Base-by-base conservation (phyloP, 2,888 invertebrate species). In the Drosophila anomelani region DNA sequence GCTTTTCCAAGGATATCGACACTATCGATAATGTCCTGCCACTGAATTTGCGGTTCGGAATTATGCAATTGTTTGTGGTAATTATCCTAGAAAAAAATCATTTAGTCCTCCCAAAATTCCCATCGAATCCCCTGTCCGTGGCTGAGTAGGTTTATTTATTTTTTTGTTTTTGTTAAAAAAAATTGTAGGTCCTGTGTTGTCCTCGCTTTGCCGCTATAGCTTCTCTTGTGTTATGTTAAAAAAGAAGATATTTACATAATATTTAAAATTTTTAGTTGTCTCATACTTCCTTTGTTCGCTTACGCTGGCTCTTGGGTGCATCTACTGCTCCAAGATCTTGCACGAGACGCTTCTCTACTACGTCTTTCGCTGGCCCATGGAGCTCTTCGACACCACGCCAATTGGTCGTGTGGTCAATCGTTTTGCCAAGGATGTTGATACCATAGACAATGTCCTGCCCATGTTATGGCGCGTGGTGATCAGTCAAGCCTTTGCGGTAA, bases 351-450 rank as follows among this genome's bases (percentile, higher is more conserved):
- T 96, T 90, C 93, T 96, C 88, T 81, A 90, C 58, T 94, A 94
- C 90, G 94, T 96, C 72, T 90, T 96, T 85, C 94, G 94, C 89
- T 94, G 95, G 85, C 96, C 96, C 53, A 94, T 96, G 93, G 94
- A 94, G 88, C 94, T 96, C 93, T 96, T 96, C 93, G 96, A 97
- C 92, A 95, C 95, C 80, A 96, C 96, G 63, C 96, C 96, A 41
- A 84, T 94, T 80, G 96, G 96, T 91, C 94, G 96, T 85, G 94
- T 97, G 82, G 93, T 44, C 46, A 95, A 95, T 91, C 94, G 95
- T 75, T 95, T 95, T 90, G 93, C 94, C 78, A 94, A 93, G 85
- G 95, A 95, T 90, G 92, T 95, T 80, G 94, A 95, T 87, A 92
- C 93, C 55, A 88, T 94, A 90, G 95, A 95, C 90, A 93, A 92